Percentiles rank a stretch among this genome's conserved stretches.
phyloP scores from a whole-genome alignment of 2,888 invertebrate species.

The Dascillus cervinus region DNA sequence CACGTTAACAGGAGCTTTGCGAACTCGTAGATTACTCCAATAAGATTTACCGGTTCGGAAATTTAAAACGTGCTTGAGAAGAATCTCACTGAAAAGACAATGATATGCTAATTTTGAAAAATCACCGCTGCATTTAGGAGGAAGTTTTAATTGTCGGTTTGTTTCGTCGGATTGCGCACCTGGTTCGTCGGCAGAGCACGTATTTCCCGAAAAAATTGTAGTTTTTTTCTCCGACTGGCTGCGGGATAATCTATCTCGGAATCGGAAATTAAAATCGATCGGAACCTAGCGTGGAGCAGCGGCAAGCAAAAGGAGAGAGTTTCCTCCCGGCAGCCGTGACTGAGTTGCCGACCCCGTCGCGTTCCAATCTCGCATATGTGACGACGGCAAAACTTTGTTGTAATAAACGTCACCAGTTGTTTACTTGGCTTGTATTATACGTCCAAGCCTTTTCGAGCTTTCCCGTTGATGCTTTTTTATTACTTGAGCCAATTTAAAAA shows the following conservation, averaged over 20 bases:
- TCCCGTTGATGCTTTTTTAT: neutral
- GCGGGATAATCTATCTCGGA: constrained; percentile 24
- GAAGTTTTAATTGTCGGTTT: too few relatives aligned
- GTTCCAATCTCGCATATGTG: constrained; percentile 28
- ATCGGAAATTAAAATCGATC: constrained; percentile 31
- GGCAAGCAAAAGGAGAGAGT: constrained; percentile 21
- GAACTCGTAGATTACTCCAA: constrained; percentile 30
- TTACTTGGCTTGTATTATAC: constrained; percentile 19
- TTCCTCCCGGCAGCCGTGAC: constrained; percentile 18
- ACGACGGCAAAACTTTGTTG: constrained; percentile 28
- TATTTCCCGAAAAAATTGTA: constrained; percentile 20
- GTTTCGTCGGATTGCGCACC: too few relatives aligned
- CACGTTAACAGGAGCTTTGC: constrained; percentile 32
- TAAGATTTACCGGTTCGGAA: too few relatives aligned
- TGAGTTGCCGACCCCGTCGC: constrained; percentile 14
- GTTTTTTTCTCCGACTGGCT: constrained; percentile 17
- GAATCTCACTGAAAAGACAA: too few relatives aligned
- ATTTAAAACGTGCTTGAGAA: too few relatives aligned
- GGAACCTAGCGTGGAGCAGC: too few relatives aligned
- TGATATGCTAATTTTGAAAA: too few relatives aligned
- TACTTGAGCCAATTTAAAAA: too few relatives aligned
- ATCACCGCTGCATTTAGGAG: too few relatives aligned
- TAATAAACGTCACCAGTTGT: constrained; percentile 29
- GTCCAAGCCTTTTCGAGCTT: constrained; percentile 2
- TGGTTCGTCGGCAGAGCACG: constrained; percentile 10